These are phyloP conservation scores for Athalia circularis DNA, from an alignment of 2,888 invertebrate species.

Conservation along the genomic window DNA sequence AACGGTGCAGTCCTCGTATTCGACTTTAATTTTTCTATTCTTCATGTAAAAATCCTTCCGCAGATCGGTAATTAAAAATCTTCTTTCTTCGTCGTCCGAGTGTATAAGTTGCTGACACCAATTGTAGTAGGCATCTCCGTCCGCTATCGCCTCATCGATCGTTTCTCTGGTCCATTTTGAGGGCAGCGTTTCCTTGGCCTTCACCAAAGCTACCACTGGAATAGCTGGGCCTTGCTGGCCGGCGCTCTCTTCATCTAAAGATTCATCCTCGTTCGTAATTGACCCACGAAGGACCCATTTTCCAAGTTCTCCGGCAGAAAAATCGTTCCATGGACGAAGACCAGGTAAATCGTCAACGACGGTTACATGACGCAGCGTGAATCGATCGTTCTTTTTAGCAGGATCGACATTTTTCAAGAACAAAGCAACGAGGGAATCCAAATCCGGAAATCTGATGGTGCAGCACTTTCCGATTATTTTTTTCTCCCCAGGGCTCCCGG, in stretches of 20 bases:
- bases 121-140: conserved; percentile 73
- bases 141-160: conserved; percentile 72
- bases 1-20: conserved; percentile 65
- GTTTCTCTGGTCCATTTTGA: conserved; percentile 67
- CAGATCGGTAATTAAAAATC: conserved; percentile 68
- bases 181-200: conserved; percentile 64
- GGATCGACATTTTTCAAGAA: conserved; percentile 61
- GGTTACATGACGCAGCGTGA: conserved; percentile 60
- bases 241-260: conserved; percentile 67
- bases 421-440: conserved; percentile 56
- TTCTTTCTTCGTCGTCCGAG: conserved; percentile 59
- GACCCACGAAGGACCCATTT: conserved; percentile 66
- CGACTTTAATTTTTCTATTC: conserved; percentile 68
- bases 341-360: conserved; percentile 65
- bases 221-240: conserved; percentile 74
- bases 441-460: conserved; percentile 60
- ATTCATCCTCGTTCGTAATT: conserved; percentile 61
- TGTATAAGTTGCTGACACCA: conserved; percentile 60
- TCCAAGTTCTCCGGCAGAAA: conserved; percentile 59
- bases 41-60: conserved; percentile 68
- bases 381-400: conserved; percentile 63
- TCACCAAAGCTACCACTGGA: conserved; percentile 71
- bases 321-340: conserved; percentile 63
- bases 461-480: conserved; percentile 65
- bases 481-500: conserved; percentile 48